Evolutionary conservation across 2,113 vertebrate genomes (phyloP).

Genomic region (Sterna hirundo): DNA sequence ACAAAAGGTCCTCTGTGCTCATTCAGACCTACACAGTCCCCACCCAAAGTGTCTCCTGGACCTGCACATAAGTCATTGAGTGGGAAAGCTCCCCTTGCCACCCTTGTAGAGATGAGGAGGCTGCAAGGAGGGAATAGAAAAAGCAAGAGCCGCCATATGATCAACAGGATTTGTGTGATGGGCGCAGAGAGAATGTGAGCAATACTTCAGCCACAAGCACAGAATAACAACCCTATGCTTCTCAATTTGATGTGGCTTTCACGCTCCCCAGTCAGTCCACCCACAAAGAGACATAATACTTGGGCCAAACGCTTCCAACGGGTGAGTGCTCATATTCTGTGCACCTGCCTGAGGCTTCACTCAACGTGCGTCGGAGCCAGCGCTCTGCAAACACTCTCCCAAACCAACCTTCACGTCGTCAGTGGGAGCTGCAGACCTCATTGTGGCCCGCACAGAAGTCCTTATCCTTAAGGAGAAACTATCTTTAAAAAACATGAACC

Average conservation of each 20-base stretch:
- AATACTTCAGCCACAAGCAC: background rate
- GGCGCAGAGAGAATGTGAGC: background rate
- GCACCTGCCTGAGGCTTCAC: background rate
- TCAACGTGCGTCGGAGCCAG: fast-evolving
- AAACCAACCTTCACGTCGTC: background rate
- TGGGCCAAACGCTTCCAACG: background rate
- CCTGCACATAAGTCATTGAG: background rate
- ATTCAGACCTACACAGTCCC: background rate
- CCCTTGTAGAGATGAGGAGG: background rate
- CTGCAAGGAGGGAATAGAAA: background rate
- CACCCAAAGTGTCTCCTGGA: background rate
- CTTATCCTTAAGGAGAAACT: background rate
- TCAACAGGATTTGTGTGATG: background rate
- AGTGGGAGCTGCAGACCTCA: background rate
- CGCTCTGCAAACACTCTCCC: background rate
- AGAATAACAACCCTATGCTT: background rate
- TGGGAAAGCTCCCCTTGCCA: background rate
- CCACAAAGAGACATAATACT: background rate
- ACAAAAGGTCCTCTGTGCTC: background rate
- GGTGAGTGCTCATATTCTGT: background rate
- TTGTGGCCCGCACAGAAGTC: background rate
- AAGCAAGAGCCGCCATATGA: background rate
- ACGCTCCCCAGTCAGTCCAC: background rate
- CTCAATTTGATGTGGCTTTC: background rate
- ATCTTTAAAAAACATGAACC: background rate